Percentiles rank a stretch among this genome's conserved stretches.
These are phyloP conservation scores for Apogon hyalosoma DNA, from an alignment of 2,797 vertebrate species.

Conservation along the genomic window DNA sequence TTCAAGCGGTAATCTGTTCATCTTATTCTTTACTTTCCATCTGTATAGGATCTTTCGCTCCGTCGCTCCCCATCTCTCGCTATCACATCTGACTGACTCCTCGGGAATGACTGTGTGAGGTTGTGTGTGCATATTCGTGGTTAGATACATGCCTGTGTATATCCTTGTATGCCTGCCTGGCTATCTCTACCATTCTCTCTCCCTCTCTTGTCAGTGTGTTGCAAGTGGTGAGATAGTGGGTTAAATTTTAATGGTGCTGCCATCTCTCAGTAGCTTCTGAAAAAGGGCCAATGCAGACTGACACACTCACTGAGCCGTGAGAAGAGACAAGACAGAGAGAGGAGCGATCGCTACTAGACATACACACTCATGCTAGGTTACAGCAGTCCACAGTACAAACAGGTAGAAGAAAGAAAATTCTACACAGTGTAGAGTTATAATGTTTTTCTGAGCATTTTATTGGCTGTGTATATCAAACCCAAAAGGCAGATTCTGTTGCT, in stretches of 20 bases:
- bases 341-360: slow-evolving; percentile 65
- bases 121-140: slow-evolving; percentile 51
- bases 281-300: slow-evolving; percentile 77
- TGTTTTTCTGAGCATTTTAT: slow-evolving; percentile 12
- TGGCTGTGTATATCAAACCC: slow-evolving; percentile 11
- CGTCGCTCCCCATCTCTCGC: slow-evolving; percentile 68
- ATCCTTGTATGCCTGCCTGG: slow-evolving; percentile 58
- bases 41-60: slow-evolving; percentile 73
- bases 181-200: slow-evolving; percentile 58
- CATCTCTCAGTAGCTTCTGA: slow-evolving; percentile 80
- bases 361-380: slow-evolving; percentile 54
- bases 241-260: slow-evolving; percentile 87
- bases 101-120: slow-evolving; percentile 36
- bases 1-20: slow-evolving; percentile 68
- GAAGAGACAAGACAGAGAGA: slow-evolving; percentile 72
- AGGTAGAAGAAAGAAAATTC: slow-evolving; percentile 47
- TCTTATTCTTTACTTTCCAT: slow-evolving; percentile 76
- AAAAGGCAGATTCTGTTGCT: slow-evolving; percentile 3
- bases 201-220: slow-evolving; percentile 63
- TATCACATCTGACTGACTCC: slow-evolving; percentile 71
- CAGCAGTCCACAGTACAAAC: slow-evolving; percentile 56
- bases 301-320: slow-evolving; percentile 81
- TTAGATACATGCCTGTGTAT: slow-evolving; percentile 61
- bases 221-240: slow-evolving; percentile 75
- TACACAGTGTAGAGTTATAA: not conserved